Conservation (phyloP, 2,113 vertebrate species). For the Salminus brasiliensis region DNA sequence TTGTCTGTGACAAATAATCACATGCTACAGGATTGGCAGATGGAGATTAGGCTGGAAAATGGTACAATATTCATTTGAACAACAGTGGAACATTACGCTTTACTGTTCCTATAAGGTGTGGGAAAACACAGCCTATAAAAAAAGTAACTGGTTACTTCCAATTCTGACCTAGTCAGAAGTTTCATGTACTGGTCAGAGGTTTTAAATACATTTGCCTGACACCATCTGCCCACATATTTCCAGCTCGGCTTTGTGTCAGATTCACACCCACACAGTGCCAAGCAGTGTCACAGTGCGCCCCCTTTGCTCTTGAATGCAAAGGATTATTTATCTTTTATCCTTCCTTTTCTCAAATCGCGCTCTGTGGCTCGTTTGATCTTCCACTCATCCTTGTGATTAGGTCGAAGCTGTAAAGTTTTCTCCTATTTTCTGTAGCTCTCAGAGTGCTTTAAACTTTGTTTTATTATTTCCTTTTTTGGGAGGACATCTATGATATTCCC, state of each 20-base stretch:
- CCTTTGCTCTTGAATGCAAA: slow-evolving; percentile 3
- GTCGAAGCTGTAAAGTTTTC: not conserved
- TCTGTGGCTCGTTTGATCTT: not conserved
- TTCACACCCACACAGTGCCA: slow-evolving; percentile 1
- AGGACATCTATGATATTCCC: not conserved
- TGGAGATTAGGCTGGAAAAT: no score
- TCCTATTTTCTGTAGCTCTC: not conserved
- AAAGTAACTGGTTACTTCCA: not conserved
- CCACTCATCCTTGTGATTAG: slow-evolving; percentile 22
- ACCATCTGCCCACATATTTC: not conserved
- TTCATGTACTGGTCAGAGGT: not conserved
- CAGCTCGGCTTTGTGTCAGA: not conserved
- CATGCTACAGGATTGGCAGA: no score
- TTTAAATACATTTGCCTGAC: not conserved
- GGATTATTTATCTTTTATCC: slow-evolving; percentile 21
- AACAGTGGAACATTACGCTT: no score
- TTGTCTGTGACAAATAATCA: no score
- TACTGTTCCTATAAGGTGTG: not conserved
- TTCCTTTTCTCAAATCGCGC: not conserved
- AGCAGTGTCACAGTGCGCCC: not conserved
- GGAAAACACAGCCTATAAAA: not conserved
- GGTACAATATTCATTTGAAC: no score
- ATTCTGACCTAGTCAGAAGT: not conserved
- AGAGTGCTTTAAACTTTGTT: slow-evolving; percentile 35
- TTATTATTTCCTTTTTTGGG: not conserved